Evolutionary conservation across 1,140 invertebrate species (phyloP).

Genomic region (Drosophila pseudoananassae): DNA sequence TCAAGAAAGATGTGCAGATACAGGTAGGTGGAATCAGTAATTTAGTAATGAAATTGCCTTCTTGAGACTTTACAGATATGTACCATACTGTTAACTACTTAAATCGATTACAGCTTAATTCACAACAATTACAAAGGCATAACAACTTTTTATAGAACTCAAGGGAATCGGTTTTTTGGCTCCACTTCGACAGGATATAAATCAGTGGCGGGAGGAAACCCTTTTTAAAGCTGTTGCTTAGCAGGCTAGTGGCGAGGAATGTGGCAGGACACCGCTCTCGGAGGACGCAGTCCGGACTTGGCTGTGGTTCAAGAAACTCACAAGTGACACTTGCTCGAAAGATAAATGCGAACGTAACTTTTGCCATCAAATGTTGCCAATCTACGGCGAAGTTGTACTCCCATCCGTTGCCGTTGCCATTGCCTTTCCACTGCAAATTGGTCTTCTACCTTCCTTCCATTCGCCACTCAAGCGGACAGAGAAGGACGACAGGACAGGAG

Average conservation of each 20-base stretch:
- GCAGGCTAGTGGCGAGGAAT: conserved; percentile 5
- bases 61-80: background rate
- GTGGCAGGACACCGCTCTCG: conserved; percentile 21
- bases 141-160: conserved; percentile 47
- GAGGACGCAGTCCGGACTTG: conserved; percentile 34
- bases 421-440: conserved; percentile 22
- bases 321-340: conserved; percentile 78
- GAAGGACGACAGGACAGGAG: conserved; percentile 1
- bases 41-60: background rate
- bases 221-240: conserved; percentile 44
- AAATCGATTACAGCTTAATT: conserved; percentile 28
- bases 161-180: conserved; percentile 7
- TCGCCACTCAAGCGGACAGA: conserved; percentile 28
- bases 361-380: conserved; percentile 82
- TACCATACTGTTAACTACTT: background rate
- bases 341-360: conserved; percentile 80
- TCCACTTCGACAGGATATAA: conserved; percentile 38
- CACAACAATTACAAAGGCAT: conserved; percentile 42
- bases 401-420: conserved; percentile 6
- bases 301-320: conserved; percentile 79
- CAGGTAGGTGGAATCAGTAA: background rate
- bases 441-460: conserved; percentile 26
- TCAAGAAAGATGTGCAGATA: background rate
- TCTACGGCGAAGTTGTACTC: conserved; percentile 48
- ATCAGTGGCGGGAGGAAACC: conserved; percentile 36